Percentiles rank a stretch among this genome's conserved stretches.
These are phyloP conservation scores for Struthidea cinerea DNA, from an alignment of 2,113 vertebrate genomes.

Conservation along the genomic window DNA sequence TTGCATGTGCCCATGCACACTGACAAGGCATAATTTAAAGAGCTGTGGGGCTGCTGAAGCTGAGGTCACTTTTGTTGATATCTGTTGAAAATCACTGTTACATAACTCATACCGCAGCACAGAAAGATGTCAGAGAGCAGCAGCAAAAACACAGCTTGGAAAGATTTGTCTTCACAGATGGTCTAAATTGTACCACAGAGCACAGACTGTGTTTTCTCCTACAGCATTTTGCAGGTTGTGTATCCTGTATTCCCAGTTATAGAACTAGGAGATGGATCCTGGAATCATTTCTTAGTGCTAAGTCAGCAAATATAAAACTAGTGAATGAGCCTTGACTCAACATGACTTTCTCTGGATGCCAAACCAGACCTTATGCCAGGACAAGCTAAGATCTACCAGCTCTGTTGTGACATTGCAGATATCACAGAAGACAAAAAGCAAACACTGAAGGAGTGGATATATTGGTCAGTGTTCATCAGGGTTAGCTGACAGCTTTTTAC, in stretches of 20 bases:
- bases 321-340: background rate
- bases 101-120: background rate
- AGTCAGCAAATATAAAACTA: background rate
- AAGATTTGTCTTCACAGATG: constrained; percentile 9
- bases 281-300: background rate
- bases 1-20: background rate
- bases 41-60: background rate
- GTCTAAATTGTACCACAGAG: background rate
- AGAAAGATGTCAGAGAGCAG: background rate
- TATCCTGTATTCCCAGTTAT: background rate
- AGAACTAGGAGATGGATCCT: background rate
- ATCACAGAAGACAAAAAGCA: background rate
- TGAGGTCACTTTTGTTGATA: background rate
- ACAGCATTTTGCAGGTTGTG: background rate
- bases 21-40: background rate
- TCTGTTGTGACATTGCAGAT: background rate
- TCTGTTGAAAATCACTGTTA: background rate
- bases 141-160: background rate
- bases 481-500: background rate
- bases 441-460: background rate
- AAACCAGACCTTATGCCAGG: background rate
- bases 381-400: background rate
- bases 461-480: background rate
- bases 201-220: background rate
- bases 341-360: background rate